Conservation (phyloP, 2,888 invertebrate genomes). For the Morinoia aosen region DNA sequence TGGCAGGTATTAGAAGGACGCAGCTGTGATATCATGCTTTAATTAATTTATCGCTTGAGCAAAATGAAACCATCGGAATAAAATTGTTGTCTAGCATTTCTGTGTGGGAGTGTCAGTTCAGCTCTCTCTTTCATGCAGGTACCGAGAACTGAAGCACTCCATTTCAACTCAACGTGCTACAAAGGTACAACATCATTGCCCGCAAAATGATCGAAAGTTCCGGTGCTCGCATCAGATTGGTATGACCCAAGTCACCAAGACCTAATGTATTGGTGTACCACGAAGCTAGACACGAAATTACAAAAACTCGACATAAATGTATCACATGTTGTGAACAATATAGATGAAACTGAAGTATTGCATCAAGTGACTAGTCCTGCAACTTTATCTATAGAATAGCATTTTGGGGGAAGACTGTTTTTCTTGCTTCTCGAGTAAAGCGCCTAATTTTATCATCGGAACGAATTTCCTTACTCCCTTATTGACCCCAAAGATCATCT, state of each 20-base stretch:
- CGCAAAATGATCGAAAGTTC: not conserved
- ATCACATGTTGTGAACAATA: no score
- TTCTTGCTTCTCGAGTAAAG: not conserved
- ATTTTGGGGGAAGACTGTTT: not conserved
- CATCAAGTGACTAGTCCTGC: not conserved
- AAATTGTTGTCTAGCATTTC: no score
- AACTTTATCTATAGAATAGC: not conserved
- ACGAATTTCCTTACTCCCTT: not conserved
- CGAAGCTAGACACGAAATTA: no score
- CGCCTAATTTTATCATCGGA: not conserved
- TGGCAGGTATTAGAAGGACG: no score
- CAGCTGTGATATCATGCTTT: no score
- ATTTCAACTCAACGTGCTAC: not conserved
- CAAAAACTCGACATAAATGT: no score
- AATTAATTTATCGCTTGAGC: no score
- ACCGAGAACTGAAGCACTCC: no score
- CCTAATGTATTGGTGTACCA: not conserved
- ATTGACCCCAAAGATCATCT: slow-evolving; percentile 1
- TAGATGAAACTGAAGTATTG: no score
- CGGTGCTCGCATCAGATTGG: not conserved
- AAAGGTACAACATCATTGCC: not conserved
- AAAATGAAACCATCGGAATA: no score
- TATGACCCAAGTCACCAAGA: not conserved
- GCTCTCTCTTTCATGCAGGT: no score
- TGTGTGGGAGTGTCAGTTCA: no score